Base-by-base conservation (phyloP, 2,888 invertebrate species). In the Eremobia ochroleuca region DNA sequence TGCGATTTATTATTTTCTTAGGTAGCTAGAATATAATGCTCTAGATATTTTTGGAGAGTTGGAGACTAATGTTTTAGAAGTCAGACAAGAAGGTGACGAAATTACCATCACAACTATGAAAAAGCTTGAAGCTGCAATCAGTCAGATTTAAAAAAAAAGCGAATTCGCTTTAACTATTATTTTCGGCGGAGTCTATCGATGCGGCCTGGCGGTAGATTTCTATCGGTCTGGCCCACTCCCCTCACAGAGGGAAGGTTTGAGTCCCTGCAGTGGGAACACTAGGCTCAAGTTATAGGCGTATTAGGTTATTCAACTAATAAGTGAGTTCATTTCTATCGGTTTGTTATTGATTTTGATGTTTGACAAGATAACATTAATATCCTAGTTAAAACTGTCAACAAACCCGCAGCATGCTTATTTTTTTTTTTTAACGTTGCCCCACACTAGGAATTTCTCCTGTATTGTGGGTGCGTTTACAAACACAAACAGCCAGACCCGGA, bases 361-460 rank as follows among this genome's bases (percentile, higher is more conserved):
- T 40, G 31, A 31, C 25, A 25, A 71, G 15, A 71, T 55, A 43
- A 55, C 21, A 31, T 13, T 25, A 37, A 37, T 46, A 25, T n/a
- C 4, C 25, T 52, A 37, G 28, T 71, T 31, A 73, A 61, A 76
- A 40, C 13, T 75, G 49, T n/a, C 25, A 40, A 31, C 31, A 49
- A 61, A n/a, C 31, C n/a, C n/a, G 31, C 21, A 40, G 1, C 18
- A 31, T 21, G 46, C n/a, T n/a, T n/a, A n/a, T n/a, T n/a, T n/a
- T n/a, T n/a, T n/a, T n/a, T n/a, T n/a, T n/a, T n/a, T n/a, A n/a
- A n/a, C n/a, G n/a, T n/a, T n/a, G n/a, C n/a, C n/a, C n/a, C n/a
- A n/a, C n/a, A n/a, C n/a, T n/a, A n/a, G n/a, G n/a, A n/a, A n/a
- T n/a, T n/a, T n/a, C n/a, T n/a, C n/a, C n/a, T n/a, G n/a, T n/a